Conservation (phyloP, 2,888 invertebrate genomes). For the Therioaphis trifolii region DNA sequence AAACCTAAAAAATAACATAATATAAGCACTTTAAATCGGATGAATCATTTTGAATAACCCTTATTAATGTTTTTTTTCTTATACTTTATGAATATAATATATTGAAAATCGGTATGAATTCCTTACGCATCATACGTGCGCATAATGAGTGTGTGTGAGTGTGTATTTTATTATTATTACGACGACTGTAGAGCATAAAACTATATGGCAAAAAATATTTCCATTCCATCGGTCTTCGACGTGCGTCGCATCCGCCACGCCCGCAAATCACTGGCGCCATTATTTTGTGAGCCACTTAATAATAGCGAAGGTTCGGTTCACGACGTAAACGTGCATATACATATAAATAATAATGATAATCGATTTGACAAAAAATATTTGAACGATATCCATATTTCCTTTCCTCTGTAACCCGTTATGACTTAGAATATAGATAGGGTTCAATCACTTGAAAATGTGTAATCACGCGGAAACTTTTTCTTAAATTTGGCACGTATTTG, state of each 20-base stretch:
- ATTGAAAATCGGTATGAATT: no score
- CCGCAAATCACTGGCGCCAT: not conserved
- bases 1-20: no score
- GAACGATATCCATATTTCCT: not conserved
- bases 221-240: not conserved
- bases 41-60: no score
- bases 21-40: no score
- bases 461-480: conserved; percentile 47
- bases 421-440: conserved; percentile 18
- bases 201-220: no score
- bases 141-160: no score
- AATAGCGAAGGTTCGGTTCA: not conserved
- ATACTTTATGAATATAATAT: no score
- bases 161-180: no score
- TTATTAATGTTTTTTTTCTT: no score
- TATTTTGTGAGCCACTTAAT: not conserved
- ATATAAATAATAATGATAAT: not conserved
- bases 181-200: no score
- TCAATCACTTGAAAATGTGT: conserved; percentile 48
- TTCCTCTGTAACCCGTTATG: not conserved
- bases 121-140: not conserved
- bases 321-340: not conserved
- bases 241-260: not conserved
- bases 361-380: no score
- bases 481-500: conserved; percentile 42